phyloP scores from a whole-genome alignment of 2,113 vertebrate genomes.

The Platysternon megacephalum region DNA sequence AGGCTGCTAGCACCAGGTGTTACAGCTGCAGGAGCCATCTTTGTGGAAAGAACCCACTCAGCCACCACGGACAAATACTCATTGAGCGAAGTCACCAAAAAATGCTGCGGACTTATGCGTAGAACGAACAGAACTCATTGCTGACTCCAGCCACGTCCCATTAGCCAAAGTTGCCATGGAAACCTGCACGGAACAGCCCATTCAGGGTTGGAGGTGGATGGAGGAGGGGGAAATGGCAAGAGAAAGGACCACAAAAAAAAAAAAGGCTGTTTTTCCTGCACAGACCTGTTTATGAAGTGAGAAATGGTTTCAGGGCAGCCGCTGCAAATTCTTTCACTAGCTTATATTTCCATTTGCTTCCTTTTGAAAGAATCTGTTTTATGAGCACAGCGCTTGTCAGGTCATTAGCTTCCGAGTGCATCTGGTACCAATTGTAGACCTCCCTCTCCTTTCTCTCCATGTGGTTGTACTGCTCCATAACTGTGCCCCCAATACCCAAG shows the following conservation, averaged over 20 bases:
- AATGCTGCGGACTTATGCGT: rapidly evolving
- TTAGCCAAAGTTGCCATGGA: neutral
- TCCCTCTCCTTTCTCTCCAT: conserved; percentile 30
- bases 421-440: conserved; percentile 79
- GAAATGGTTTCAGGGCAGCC: conserved; percentile 80
- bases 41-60: neutral
- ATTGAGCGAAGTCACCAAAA: neutral
- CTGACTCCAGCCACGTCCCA: conserved; percentile 29
- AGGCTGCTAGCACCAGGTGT: rapidly evolving
- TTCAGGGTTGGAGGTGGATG: neutral
- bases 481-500: neutral
- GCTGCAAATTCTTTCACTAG: conserved; percentile 84
- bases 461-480: neutral
- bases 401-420: conserved; percentile 80
- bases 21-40: neutral
- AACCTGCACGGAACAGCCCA: conserved; percentile 10
- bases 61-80: neutral
- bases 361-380: conserved; percentile 84
- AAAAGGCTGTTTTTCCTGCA: conserved; percentile 69
- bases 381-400: conserved; percentile 77
- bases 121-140: conserved; percentile 9
- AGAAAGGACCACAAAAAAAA: conserved; percentile 64
- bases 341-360: conserved; percentile 84
- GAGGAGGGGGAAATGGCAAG: neutral
- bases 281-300: conserved; percentile 86